Evolutionary conservation across 2,888 invertebrate genomes (phyloP).

Genomic region (Eretmocerus hayati): DNA sequence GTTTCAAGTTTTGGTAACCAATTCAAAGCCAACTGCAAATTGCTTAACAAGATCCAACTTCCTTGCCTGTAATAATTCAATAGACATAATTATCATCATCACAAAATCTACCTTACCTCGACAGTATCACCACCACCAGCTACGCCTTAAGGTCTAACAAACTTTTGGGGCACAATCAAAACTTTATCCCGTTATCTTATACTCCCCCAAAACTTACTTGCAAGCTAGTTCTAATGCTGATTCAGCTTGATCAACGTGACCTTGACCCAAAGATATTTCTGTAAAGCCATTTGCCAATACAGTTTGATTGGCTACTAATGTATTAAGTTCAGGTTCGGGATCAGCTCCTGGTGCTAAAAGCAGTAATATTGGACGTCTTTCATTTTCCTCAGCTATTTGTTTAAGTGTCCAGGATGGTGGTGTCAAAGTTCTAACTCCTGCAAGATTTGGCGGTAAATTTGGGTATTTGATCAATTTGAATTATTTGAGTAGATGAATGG

Average conservation of each 20-base stretch:
- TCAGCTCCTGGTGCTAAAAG: constrained; percentile 85
- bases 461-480: too few relatives aligned
- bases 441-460: too few relatives aligned
- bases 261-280: constrained; percentile 74
- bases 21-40: constrained; percentile 41
- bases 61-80: constrained; percentile 34
- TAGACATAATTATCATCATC: too few relatives aligned
- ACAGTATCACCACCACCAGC: too few relatives aligned
- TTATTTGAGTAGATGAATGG: too few relatives aligned
- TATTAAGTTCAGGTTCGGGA: constrained; percentile 74
- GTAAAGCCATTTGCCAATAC: constrained; percentile 29
- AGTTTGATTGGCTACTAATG: constrained; percentile 51
- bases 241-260: constrained; percentile 57
- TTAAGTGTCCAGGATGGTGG: constrained; percentile 55
- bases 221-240: constrained; percentile 46
- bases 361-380: constrained; percentile 70
- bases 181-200: neutral
- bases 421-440: constrained; percentile 48
- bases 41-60: constrained; percentile 42
- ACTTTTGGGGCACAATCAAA: neutral
- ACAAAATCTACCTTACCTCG: too few relatives aligned
- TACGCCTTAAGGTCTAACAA: too few relatives aligned
- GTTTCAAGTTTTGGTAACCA: constrained; percentile 42
- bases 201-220: constrained; percentile 47
- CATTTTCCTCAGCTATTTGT: constrained; percentile 54